Conservation (phyloP, 2,888 invertebrate species). For the Aplocera efformata region DNA sequence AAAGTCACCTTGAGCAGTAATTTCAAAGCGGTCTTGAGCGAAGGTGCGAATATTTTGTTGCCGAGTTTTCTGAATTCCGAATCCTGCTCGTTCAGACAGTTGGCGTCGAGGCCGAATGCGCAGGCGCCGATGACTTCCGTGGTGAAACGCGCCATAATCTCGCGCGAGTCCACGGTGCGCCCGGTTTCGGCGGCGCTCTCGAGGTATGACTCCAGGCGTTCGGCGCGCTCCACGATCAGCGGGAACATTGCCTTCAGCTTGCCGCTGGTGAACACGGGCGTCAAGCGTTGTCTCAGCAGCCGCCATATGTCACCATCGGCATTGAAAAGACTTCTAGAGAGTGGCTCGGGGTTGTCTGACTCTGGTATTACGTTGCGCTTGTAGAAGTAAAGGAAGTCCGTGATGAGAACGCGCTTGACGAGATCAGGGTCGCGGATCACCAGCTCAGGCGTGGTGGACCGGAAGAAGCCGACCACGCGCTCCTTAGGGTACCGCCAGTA, state of each 20-base stretch:
- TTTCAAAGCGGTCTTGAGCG: constrained; percentile 37
- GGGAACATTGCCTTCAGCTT: constrained; percentile 62
- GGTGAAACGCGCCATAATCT: constrained; percentile 59
- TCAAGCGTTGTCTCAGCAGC: constrained; percentile 55
- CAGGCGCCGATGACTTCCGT: constrained; percentile 60
- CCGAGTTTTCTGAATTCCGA: constrained; percentile 55
- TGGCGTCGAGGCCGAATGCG: constrained; percentile 54
- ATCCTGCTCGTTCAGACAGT: constrained; percentile 49
- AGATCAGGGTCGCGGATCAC: constrained; percentile 53
- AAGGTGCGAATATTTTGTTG: constrained; percentile 39
- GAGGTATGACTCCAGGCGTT: constrained; percentile 42
- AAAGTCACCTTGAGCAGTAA: constrained; percentile 47
- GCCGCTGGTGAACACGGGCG: constrained; percentile 57
- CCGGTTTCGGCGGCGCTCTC: constrained; percentile 32
- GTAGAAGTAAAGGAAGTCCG: constrained; percentile 52
- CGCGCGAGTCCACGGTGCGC: constrained; percentile 44
- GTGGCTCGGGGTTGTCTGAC: constrained; percentile 39
- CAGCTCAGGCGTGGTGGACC: constrained; percentile 42
- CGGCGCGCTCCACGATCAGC: constrained; percentile 51
- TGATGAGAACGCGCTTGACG: constrained; percentile 44
- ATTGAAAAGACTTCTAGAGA: constrained; percentile 52
- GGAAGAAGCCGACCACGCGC: constrained; percentile 49
- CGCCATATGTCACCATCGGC: constrained; percentile 62
- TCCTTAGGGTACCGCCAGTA: constrained; percentile 52
- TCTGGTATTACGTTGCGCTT: constrained; percentile 42